These are phyloP conservation scores for Malachius bipustulatus DNA, from an alignment of 2,888 invertebrate genomes.

Conservation along the genomic window DNA sequence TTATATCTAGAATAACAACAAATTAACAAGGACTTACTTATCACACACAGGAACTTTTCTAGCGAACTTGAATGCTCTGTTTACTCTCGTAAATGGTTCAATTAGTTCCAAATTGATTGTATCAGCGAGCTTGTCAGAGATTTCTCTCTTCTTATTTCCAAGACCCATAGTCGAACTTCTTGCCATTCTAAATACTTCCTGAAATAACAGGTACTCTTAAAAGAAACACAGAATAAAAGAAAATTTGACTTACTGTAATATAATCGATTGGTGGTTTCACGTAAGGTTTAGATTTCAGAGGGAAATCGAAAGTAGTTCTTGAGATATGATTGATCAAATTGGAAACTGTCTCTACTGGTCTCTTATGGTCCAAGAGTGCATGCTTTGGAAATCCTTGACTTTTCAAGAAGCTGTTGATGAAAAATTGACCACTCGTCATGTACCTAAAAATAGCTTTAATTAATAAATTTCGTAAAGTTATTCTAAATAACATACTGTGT, in stretches of 20 bases:
- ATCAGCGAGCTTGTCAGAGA: slow-evolving; percentile 65
- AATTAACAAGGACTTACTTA: slow-evolving; percentile 35
- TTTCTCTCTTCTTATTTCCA: slow-evolving; percentile 39
- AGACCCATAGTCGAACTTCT: slow-evolving; percentile 55
- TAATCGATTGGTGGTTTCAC: slow-evolving; percentile 66
- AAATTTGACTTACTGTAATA: slow-evolving; percentile 29
- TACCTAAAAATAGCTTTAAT: slow-evolving; percentile 43
- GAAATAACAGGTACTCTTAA: slow-evolving; percentile 24
- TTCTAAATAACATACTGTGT: no score
- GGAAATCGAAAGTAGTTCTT: slow-evolving; percentile 56
- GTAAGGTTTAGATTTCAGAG: slow-evolving; percentile 60
- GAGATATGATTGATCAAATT: slow-evolving; percentile 55
- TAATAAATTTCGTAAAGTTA: no score
- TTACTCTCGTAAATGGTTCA: slow-evolving; percentile 69
- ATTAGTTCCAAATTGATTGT: slow-evolving; percentile 73
- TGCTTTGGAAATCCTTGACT: slow-evolving; percentile 53
- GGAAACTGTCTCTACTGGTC: slow-evolving; percentile 60
- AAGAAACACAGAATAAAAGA: slow-evolving; percentile 1
- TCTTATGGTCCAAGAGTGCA: slow-evolving; percentile 53
- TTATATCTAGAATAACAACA: background rate
- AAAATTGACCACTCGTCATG: slow-evolving; percentile 52
- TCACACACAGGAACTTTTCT: slow-evolving; percentile 59
- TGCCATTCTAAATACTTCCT: slow-evolving; percentile 61
- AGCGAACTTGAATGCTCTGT: slow-evolving; percentile 67
- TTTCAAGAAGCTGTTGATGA: slow-evolving; percentile 64